These are phyloP conservation scores for Lasioglossum pauxillum DNA, from an alignment of 2,888 invertebrate species.

Conservation along the genomic window DNA sequence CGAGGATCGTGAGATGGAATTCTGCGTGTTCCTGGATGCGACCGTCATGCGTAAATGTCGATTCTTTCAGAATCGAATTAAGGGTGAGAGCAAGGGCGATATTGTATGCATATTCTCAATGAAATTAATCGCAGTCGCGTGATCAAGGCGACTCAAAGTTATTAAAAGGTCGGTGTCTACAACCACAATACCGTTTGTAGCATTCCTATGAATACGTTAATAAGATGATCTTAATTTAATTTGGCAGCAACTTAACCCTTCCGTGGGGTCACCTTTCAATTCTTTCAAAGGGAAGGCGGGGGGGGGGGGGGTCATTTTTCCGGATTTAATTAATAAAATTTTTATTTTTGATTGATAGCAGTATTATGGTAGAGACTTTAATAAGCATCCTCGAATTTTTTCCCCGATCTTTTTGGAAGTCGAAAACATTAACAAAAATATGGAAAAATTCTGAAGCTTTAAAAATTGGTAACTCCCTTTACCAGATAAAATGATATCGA, in stretches of 20 bases:
- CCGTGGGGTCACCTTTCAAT: neutral
- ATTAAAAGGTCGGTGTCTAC: neutral
- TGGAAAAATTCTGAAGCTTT: neutral
- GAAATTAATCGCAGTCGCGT: conserved; percentile 29
- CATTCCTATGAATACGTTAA: neutral
- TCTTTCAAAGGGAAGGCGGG: neutral
- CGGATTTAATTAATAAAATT: neutral
- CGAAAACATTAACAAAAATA: neutral
- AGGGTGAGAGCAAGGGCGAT: conserved; percentile 50
- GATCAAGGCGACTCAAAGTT: neutral
- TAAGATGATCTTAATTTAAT: neutral
- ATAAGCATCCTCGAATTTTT: neutral
- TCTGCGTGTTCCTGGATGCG: conserved; percentile 14
- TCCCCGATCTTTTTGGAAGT: neutral
- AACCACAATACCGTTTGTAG: neutral
- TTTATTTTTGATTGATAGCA: neutral
- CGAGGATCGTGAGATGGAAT: conserved; percentile 1
- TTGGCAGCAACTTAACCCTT: neutral
- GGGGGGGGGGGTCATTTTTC: neutral
- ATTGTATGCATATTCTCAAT: conserved; percentile 48
- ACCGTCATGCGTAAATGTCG: conserved; percentile 37
- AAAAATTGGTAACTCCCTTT: neutral
- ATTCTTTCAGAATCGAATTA: conserved; percentile 53
- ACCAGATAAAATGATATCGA: neutral
- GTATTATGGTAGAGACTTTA: neutral